Percentiles rank a stretch among this genome's conserved stretches.
These are phyloP conservation scores for Formica aserva DNA, from an alignment of 2,888 invertebrate genomes.

Conservation along the genomic window DNA sequence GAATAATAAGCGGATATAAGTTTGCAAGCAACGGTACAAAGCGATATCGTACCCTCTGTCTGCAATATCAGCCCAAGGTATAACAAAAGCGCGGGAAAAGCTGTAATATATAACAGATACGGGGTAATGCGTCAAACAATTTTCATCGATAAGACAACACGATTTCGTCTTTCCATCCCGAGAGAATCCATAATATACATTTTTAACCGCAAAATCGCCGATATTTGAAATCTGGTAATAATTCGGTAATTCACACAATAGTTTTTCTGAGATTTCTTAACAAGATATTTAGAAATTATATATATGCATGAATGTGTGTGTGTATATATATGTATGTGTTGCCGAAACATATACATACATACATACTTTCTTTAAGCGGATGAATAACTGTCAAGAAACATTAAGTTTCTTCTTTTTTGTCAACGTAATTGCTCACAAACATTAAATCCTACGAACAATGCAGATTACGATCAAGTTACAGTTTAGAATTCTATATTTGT, in stretches of 20 bases:
- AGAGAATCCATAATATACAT: background rate
- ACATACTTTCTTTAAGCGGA: background rate
- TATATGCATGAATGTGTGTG: background rate
- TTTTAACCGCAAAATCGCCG: background rate
- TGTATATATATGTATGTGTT: background rate
- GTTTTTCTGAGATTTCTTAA: background rate
- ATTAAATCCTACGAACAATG: constrained; percentile 15
- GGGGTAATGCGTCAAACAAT: constrained; percentile 23
- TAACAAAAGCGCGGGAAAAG: constrained; percentile 52
- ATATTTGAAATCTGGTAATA: background rate
- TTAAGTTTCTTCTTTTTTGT: constrained; percentile 4
- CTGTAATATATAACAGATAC: constrained; percentile 25
- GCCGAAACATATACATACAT: background rate
- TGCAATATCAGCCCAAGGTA: constrained; percentile 41
- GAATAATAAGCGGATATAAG: constrained; percentile 57
- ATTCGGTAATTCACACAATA: too few relatives aligned
- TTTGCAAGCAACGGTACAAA: constrained; percentile 46
- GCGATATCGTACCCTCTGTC: constrained; percentile 55
- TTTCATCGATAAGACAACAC: constrained; percentile 44
- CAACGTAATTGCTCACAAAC: constrained; percentile 17
- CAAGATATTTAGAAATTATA: background rate
- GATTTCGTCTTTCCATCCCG: background rate
- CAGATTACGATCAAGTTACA: constrained; percentile 41
- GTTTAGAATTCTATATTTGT: constrained; percentile 54
- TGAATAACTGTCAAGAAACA: background rate